These are phyloP conservation scores for Penaeus chinensis DNA, from an alignment of 1,140 invertebrate genomes.

Conservation along the genomic window DNA sequence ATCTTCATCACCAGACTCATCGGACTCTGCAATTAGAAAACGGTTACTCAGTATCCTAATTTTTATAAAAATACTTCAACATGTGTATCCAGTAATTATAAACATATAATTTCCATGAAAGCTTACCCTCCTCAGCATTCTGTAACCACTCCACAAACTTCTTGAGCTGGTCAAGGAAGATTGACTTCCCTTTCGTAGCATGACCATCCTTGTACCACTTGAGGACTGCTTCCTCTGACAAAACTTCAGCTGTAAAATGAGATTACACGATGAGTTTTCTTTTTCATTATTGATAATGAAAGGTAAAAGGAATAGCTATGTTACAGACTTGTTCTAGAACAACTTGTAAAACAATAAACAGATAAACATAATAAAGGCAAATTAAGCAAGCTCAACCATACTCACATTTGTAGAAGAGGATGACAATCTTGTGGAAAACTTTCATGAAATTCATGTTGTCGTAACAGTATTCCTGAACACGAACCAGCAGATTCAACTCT, in stretches of 20 bases:
- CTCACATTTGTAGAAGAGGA: slow-evolving; percentile 94
- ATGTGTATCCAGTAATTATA: background rate
- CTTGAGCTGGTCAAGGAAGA: slow-evolving; percentile 97
- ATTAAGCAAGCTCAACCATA: slow-evolving; percentile 32
- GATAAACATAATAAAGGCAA: background rate
- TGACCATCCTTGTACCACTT: slow-evolving; percentile 95
- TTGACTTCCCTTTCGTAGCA: slow-evolving; percentile 93
- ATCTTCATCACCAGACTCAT: slow-evolving; percentile 50
- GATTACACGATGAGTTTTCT: slow-evolving; percentile 37
- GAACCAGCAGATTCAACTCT: slow-evolving; percentile 87
- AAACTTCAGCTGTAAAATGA: slow-evolving; percentile 77
- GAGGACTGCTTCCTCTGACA: slow-evolving; percentile 91
- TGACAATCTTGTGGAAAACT: slow-evolving; percentile 96
- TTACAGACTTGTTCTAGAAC: background rate
- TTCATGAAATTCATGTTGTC: slow-evolving; percentile 99
- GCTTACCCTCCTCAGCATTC: slow-evolving; percentile 87
- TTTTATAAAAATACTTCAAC: too few relatives aligned
- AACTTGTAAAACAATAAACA: background rate
- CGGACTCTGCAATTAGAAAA: slow-evolving; percentile 31
- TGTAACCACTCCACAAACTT: slow-evolving; percentile 97
- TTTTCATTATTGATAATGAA: background rate
- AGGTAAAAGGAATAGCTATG: slow-evolving; percentile 6
- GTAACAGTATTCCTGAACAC: slow-evolving; percentile 97
- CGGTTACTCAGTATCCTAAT: background rate
- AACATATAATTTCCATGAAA: background rate